Evolutionary conservation across 1,140 invertebrate genomes (phyloP).

Genomic region (Cydia strobilella): DNA sequence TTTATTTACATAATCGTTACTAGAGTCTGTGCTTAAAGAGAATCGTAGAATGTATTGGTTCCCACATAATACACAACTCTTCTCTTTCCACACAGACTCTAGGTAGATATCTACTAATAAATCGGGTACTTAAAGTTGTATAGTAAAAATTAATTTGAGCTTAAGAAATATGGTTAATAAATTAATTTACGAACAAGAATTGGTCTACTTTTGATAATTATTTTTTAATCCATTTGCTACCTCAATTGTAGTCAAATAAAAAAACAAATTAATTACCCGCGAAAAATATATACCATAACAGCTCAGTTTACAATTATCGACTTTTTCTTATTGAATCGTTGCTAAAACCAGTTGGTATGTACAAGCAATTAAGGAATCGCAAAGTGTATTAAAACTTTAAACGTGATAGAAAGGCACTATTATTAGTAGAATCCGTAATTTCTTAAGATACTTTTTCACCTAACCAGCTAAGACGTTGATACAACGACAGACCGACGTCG

Average conservation of each 20-base stretch:
- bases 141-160: background rate
- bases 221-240: too few relatives aligned
- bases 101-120: too few relatives aligned
- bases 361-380: background rate
- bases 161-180: background rate
- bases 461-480: constrained; percentile 23
- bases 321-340: background rate
- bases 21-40: too few relatives aligned
- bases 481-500: constrained; percentile 47
- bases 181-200: too few relatives aligned
- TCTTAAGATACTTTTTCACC: constrained; percentile 13
- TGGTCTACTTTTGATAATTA: too few relatives aligned
- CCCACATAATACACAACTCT: too few relatives aligned
- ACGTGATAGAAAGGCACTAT: background rate
- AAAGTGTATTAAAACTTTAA: background rate
- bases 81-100: too few relatives aligned
- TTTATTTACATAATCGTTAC: background rate
- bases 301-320: too few relatives aligned
- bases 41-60: too few relatives aligned
- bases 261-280: too few relatives aligned
- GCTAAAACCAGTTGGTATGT: background rate
- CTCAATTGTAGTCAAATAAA: too few relatives aligned
- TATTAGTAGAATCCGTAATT: constrained; percentile 5
- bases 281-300: too few relatives aligned
- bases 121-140: background rate